Evolutionary conservation across 2,113 vertebrate species (phyloP).

Genomic region (Ellobius talpinus): DNA sequence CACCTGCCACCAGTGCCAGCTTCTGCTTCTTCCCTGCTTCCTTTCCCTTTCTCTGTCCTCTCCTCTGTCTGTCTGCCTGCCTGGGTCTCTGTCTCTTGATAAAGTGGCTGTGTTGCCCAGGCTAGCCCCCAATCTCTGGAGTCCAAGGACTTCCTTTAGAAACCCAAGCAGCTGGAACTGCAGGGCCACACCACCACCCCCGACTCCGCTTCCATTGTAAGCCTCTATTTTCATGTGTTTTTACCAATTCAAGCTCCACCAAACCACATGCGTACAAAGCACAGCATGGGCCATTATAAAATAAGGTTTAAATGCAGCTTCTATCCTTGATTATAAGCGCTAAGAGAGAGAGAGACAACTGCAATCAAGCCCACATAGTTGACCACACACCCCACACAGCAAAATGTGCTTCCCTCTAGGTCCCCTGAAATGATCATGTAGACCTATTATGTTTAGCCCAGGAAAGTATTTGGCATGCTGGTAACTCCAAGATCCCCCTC

Average conservation of each 20-base stretch:
- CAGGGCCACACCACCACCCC: no score
- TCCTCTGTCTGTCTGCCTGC: background rate
- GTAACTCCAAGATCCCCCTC: no score
- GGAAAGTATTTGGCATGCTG: background rate
- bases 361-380: background rate
- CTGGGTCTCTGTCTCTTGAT: background rate
- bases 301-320: background rate
- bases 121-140: background rate
- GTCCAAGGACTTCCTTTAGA: background rate
- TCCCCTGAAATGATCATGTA: background rate
- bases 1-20: background rate
- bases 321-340: background rate
- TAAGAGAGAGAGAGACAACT: background rate
- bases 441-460: background rate
- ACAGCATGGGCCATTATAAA: background rate
- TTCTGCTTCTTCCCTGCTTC: background rate
- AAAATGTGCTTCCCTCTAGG: accelerated
- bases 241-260: background rate
- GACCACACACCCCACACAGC: background rate
- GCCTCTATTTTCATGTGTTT: background rate
- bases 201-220: background rate
- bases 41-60: background rate
- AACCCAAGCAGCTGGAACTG: background rate
- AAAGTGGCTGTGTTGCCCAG: background rate
- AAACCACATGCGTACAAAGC: background rate